Evolutionary conservation across 2,113 vertebrate genomes (phyloP).

Genomic region (Caretta caretta): DNA sequence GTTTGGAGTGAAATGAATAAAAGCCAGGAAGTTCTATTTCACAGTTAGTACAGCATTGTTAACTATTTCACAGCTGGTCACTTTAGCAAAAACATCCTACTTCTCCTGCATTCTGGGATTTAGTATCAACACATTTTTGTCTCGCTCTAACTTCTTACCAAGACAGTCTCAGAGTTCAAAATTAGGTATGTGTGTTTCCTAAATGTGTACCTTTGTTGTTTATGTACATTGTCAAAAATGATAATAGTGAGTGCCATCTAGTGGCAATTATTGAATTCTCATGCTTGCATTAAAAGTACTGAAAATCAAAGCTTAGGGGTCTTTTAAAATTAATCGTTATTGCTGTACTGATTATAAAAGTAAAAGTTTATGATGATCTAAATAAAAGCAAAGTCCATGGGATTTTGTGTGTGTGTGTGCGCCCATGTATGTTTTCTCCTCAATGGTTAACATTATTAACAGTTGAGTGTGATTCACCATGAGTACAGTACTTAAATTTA

Average conservation of each 20-base stretch:
- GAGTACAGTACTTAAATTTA: not conserved
- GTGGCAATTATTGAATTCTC: constrained; percentile 44
- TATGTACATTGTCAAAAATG: rapidly evolving
- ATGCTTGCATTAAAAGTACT: not conserved
- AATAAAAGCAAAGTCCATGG: not conserved
- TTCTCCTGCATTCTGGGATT: not conserved
- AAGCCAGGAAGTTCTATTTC: not conserved
- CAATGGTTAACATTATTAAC: not conserved
- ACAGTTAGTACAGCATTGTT: not conserved
- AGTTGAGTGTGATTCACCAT: not conserved
- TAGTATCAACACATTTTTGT: not conserved
- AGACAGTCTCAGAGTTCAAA: not conserved
- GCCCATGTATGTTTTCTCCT: not conserved
- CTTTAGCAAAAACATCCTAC: constrained; percentile 7
- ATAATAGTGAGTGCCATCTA: constrained; percentile 64
- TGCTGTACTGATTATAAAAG: not conserved
- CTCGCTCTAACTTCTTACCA: not conserved
- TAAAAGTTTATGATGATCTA: not conserved
- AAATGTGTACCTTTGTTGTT: not conserved
- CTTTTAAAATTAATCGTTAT: not conserved
- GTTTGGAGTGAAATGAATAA: not conserved
- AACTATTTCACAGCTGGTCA: not conserved
- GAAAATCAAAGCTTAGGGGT: not conserved
- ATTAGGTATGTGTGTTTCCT: not conserved
- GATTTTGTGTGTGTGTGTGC: not conserved